Conservation (phyloP, 2,113 vertebrate genomes). For the Spea bombifrons region DNA sequence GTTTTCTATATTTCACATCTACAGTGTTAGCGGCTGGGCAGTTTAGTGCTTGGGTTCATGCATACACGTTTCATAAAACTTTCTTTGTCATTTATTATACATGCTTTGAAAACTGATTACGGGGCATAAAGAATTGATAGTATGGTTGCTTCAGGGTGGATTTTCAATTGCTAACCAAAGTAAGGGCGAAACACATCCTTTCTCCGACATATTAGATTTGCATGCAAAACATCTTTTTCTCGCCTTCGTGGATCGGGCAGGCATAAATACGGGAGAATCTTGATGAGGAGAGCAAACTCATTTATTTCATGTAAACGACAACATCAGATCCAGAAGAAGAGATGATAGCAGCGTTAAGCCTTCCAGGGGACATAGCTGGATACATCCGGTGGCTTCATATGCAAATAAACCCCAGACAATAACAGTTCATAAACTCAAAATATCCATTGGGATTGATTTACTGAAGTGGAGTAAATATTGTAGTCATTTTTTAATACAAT, state of each 20-base stretch:
- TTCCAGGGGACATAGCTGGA: slow-evolving; percentile 44
- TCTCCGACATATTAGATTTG: slow-evolving; percentile 46
- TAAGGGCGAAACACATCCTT: slow-evolving; percentile 31
- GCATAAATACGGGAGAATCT: slow-evolving; percentile 46
- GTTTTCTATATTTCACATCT: slow-evolving; percentile 24
- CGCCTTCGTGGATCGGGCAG: slow-evolving; percentile 41
- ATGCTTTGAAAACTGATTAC: slow-evolving; percentile 47
- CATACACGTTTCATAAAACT: slow-evolving; percentile 40
- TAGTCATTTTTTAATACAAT: slow-evolving; percentile 14
- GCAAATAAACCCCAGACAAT: slow-evolving; percentile 43
- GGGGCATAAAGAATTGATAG: slow-evolving; percentile 49
- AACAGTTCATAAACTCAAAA: slow-evolving; percentile 43
- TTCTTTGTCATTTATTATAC: slow-evolving; percentile 44
- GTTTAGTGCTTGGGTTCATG: slow-evolving; percentile 4
- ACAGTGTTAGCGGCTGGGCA: not conserved
- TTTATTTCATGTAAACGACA: slow-evolving; percentile 50
- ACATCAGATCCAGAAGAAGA: slow-evolving; percentile 40
- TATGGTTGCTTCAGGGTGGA: slow-evolving; percentile 42
- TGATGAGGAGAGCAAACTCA: slow-evolving; percentile 47
- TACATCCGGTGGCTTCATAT: slow-evolving; percentile 44
- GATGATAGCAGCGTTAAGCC: slow-evolving; percentile 24
- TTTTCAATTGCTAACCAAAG: slow-evolving; percentile 43
- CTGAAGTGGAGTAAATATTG: slow-evolving; percentile 44
- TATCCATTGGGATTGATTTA: slow-evolving; percentile 45
- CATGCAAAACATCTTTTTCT: slow-evolving; percentile 48